Base-by-base conservation (phyloP, 2,888 invertebrate species). In the Thalpophila matura region DNA sequence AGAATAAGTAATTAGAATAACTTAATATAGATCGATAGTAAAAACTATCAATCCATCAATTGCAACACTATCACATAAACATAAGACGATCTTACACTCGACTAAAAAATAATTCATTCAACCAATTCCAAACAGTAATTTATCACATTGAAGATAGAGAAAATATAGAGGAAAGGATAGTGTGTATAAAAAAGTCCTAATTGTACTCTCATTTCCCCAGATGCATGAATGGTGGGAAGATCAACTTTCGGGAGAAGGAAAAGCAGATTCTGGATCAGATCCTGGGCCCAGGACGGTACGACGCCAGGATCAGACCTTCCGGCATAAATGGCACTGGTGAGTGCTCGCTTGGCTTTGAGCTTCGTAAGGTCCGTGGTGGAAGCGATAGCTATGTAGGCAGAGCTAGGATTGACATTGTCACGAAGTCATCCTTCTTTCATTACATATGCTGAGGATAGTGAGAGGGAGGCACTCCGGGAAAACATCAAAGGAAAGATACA, bases 281-380 rank as follows among this genome's bases (percentile, higher is more conserved):
- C 93, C 96, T 99, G 87, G 98, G 98, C 74, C 97, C 97, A 71
- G 98, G 98, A 79, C 96, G 97, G 81, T 99, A 99, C 96, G 99
- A 99, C 95, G 98, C 98, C 77, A 96, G 98, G 87, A 99, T 99
- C 90, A 96, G 99, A 88, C 99, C 99, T 55, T 98, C 98, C 57
- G 99, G 99, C 83, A 97, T 98, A 93, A 98, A 99, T 92, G 98
- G 98, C 91, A 98, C 98, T 96, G 98, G 98, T 98, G 96, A 96
- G 97, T 92, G 43, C 7, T 0, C 29, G 40, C 31, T 50, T 50
- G 20, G 55, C 56, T 42, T 63, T 16, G 27, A 73, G 61, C 67
- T 65, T 71, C 31, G 29, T 55, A 56, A 10, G 67, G 64, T 63
- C 59, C 26, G 27, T 60, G 70, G 60, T 54, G 38, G 77, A 66